Percentiles rank a stretch among this genome's conserved stretches.
These are phyloP conservation scores for Paramuricea clavata DNA, from an alignment of 92 coral and sea anemone genomes.

Conservation along the genomic window DNA sequence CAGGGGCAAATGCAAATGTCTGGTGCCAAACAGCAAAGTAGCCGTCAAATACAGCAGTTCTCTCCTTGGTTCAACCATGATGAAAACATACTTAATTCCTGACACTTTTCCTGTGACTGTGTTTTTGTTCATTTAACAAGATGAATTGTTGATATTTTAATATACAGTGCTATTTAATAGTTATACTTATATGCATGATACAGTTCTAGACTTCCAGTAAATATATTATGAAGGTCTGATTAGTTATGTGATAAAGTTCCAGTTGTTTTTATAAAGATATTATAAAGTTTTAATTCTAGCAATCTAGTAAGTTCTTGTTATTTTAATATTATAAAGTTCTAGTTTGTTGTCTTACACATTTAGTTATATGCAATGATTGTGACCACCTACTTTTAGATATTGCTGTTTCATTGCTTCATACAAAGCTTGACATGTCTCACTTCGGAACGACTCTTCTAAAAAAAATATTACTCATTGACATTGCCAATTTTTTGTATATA, in stretches of 20 bases:
- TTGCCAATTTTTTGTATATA: background rate
- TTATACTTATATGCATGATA: too few relatives aligned
- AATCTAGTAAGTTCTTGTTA: too few relatives aligned
- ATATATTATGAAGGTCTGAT: too few relatives aligned
- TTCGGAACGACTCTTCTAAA: background rate
- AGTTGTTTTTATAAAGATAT: too few relatives aligned
- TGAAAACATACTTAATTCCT: background rate
- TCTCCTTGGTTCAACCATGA: background rate
- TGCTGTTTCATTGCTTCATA: background rate
- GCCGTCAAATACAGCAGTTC: background rate
- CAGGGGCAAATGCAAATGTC: background rate
- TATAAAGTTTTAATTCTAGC: too few relatives aligned
- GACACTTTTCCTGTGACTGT: background rate
- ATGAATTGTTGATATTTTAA: background rate
- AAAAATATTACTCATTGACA: background rate
- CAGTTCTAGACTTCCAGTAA: too few relatives aligned
- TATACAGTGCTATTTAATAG: too few relatives aligned
- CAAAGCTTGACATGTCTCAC: background rate
- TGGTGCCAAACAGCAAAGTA: background rate
- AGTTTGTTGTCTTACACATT: background rate
- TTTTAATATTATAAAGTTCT: too few relatives aligned
- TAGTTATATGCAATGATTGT: too few relatives aligned
- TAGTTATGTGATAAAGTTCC: too few relatives aligned
- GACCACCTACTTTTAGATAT: too few relatives aligned
- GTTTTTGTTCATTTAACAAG: background rate